Conservation (phyloP, 2,888 invertebrate genomes). For the Sarcophaga caerulescens region DNA sequence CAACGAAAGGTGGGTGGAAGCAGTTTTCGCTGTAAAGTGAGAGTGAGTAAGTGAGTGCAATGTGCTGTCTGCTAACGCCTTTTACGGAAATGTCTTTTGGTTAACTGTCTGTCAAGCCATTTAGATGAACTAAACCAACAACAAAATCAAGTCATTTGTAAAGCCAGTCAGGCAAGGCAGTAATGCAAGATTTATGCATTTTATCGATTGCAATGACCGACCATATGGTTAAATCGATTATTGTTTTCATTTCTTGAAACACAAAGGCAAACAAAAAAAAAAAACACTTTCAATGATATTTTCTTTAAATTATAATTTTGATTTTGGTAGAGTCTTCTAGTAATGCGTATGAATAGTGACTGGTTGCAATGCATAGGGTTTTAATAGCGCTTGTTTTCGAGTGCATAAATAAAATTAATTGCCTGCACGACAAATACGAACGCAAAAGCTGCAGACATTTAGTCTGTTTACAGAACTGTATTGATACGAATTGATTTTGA, state of each 20-base stretch:
- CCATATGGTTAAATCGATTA: constrained; percentile 61
- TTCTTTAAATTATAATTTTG: constrained; percentile 38
- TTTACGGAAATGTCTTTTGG: constrained; percentile 65
- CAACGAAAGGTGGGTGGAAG: constrained; percentile 59
- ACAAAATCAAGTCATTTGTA: constrained; percentile 42
- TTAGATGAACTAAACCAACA: constrained; percentile 16
- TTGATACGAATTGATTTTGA: constrained; percentile 35
- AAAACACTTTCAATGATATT: constrained; percentile 53
- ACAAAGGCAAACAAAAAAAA: constrained; percentile 20
- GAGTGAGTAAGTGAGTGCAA: constrained; percentile 57
- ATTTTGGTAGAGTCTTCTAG: constrained; percentile 27
- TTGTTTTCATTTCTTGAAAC: constrained; percentile 48
- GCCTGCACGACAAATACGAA: constrained; percentile 56
- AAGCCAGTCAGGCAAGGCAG: no score
- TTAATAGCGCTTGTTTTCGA: constrained; percentile 30
- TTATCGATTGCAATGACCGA: constrained; percentile 57
- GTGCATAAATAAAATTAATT: constrained; percentile 66
- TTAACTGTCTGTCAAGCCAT: constrained; percentile 18
- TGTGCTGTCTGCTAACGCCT: constrained; percentile 51
- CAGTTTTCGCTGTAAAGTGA: constrained; percentile 54
- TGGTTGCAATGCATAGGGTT: not conserved
- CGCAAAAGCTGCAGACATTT: constrained; percentile 42
- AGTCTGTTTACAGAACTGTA: constrained; percentile 52
- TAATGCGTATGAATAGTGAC: constrained; percentile 38
- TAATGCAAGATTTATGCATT: constrained; percentile 56